A percentile compares a stretch with the other conserved stretches of the same genome.
These are phyloP conservation scores for Stegostoma tigrinum DNA, from an alignment of 2,113 vertebrate genomes.

Conservation along the genomic window DNA sequence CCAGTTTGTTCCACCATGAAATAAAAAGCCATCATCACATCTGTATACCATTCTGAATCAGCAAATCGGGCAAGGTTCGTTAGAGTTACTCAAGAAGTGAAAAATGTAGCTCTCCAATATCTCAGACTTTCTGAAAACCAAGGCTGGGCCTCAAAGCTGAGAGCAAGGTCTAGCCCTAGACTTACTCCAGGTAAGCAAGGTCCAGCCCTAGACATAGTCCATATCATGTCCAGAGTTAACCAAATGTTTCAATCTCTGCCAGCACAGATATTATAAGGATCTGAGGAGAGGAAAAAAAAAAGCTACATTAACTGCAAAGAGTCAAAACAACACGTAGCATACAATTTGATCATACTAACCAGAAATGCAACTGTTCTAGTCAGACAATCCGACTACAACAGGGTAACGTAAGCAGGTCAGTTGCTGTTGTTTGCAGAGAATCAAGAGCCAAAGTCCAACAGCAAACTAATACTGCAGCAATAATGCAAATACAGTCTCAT, in stretches of 20 bases:
- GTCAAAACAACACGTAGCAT: neutral
- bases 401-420: no score
- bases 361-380: no score
- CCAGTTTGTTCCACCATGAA: neutral
- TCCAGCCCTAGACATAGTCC: neutral
- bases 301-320: neutral
- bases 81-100: neutral
- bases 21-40: neutral
- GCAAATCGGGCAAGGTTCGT: neutral
- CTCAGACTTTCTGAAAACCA: neutral
- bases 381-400: no score
- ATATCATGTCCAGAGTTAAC: neutral
- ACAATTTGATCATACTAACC: no score
- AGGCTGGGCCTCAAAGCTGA: neutral
- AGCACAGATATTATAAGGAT: neutral
- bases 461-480: neutral
- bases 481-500: neutral
- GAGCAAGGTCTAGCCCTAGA: neutral
- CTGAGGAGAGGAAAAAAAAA: neutral
- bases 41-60: neutral
- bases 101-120: neutral
- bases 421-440: no score
- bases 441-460: neutral
- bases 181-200: neutral
- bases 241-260: neutral